Percentiles rank a stretch among this genome's conserved stretches.
These are phyloP conservation scores for Cremastinae sp. DNA, from an alignment of 2,888 invertebrate genomes.

Conservation along the genomic window DNA sequence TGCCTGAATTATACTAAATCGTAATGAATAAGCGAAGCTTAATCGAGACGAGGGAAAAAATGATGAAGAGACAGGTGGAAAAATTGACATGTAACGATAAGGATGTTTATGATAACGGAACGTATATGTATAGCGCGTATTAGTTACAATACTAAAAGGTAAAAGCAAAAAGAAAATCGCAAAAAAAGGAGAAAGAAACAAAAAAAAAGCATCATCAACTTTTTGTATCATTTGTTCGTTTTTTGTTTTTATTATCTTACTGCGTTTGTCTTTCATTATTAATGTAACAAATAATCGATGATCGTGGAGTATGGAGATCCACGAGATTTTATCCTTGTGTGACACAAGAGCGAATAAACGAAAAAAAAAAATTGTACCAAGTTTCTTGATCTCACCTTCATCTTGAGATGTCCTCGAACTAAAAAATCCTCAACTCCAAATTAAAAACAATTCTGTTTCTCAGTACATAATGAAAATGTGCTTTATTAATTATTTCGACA, in stretches of 20 bases:
- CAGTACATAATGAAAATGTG: slow-evolving; percentile 25
- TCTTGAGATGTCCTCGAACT: no score
- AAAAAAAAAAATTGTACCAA: slow-evolving; percentile 60
- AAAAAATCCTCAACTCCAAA: neutral
- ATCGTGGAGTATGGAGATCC: slow-evolving; percentile 72
- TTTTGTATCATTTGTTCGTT: slow-evolving; percentile 79
- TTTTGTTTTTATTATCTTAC: slow-evolving; percentile 78
- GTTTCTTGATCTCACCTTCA: slow-evolving; percentile 27
- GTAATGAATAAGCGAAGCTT: slow-evolving; percentile 61
- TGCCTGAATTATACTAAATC: slow-evolving; percentile 70
- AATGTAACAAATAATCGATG: slow-evolving; percentile 74
- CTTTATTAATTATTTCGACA: slow-evolving; percentile 39
- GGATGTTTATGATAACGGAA: slow-evolving; percentile 58
- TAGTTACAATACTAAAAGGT: slow-evolving; percentile 67
- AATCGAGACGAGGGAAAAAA: slow-evolving; percentile 35
- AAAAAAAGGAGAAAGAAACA: slow-evolving; percentile 30
- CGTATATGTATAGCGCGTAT: slow-evolving; percentile 62
- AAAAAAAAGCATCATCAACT: slow-evolving; percentile 74
- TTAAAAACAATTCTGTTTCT: neutral
- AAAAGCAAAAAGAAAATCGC: slow-evolving; percentile 21
- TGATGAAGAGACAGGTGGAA: slow-evolving; percentile 62
- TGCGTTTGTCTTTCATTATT: slow-evolving; percentile 79
- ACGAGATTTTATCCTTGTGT: slow-evolving; percentile 52
- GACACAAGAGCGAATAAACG: slow-evolving; percentile 60
- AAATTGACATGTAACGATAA: slow-evolving; percentile 60